Base-by-base conservation (phyloP, 2,888 invertebrate genomes). In the Caradrina clavipalpis region DNA sequence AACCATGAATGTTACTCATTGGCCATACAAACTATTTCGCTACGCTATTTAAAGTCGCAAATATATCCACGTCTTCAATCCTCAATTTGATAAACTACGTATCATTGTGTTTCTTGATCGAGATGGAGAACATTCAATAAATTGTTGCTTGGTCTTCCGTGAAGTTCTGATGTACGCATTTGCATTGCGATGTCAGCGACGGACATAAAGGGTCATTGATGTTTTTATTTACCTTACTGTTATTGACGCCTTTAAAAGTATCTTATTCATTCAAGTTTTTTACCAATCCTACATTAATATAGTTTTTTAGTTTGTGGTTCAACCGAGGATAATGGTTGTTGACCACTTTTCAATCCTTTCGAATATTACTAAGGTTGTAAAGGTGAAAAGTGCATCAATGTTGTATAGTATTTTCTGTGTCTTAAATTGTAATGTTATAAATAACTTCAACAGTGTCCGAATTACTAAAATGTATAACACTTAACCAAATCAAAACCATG, bases 161-260 rank as follows among this genome's bases (percentile, higher is more conserved):
- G 49, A 13, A 54, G 54, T 58, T 45, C 42, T 21, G 54, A 56
- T 35, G 15, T 59, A 19, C 42, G 47, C 54, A 17, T 54, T 58
- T 60, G 42, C 47, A 50, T 58, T 60, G 42, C 47, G 53, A 35
- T 39, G 55, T 19, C 22, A 49, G 21, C 5, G 21, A 51, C 35
- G 51, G 42, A 56, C 77, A 31, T 65, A 64, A 66, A 67, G 49
- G 39, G 55, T 56, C 62, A 72, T 78, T 82, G 68, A 74, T 70
- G 55, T 68, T 73, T 68, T 80, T 69, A 68, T 76, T 81, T 76
- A 73, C 66, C 67, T 69, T 19, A 73, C 76, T 79, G 59, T 79
- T 64, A 75, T 58, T 63, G 60, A 49, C n/a, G 53, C 50, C 26
- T 56, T 63, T 58, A 53, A 47, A 71, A 60, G 49, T 39, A 51